A percentile compares a stretch with the other conserved stretches of the same genome.
These are phyloP conservation scores for Aphrocallistes beatrix DNA, from an alignment of 37 sponge, comb jelly and placozoan genomes.

Conservation along the genomic window DNA sequence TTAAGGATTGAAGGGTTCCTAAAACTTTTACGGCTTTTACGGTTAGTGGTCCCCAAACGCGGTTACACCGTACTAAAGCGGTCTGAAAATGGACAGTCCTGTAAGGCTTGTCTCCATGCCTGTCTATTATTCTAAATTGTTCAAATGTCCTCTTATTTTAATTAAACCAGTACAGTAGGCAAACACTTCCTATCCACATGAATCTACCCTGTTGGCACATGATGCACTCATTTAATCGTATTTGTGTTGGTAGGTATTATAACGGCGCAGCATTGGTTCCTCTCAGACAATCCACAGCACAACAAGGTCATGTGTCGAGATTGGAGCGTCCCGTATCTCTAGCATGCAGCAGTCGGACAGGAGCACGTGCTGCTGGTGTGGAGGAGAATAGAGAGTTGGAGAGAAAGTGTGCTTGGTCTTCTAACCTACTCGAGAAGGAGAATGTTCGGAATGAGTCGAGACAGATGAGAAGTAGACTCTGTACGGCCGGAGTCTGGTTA, in stretches of 20 bases:
- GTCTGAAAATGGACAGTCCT: no score
- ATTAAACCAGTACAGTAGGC: no score
- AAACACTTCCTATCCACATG: no score
- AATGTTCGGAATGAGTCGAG: neutral
- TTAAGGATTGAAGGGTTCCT: no score
- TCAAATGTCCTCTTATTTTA: no score
- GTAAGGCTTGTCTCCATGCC: no score
- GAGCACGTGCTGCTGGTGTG: neutral
- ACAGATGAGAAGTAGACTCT: slow-evolving; percentile 13
- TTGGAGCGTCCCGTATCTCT: neutral
- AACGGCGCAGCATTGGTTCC: neutral
- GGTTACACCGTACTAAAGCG: no score
- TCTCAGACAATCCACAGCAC: neutral
- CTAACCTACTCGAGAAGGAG: neutral
- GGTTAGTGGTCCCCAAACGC: no score
- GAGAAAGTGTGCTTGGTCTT: neutral
- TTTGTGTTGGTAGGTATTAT: neutral
- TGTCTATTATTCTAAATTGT: no score
- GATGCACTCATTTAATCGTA: no score
- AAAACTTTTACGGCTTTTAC: no score
- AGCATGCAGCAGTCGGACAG: neutral
- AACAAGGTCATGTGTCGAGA: neutral
- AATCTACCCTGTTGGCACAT: no score
- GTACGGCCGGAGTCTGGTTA: neutral
- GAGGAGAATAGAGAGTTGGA: neutral